Conservation (phyloP, 2,888 invertebrate species). For the Oscheius sp. region DNA sequence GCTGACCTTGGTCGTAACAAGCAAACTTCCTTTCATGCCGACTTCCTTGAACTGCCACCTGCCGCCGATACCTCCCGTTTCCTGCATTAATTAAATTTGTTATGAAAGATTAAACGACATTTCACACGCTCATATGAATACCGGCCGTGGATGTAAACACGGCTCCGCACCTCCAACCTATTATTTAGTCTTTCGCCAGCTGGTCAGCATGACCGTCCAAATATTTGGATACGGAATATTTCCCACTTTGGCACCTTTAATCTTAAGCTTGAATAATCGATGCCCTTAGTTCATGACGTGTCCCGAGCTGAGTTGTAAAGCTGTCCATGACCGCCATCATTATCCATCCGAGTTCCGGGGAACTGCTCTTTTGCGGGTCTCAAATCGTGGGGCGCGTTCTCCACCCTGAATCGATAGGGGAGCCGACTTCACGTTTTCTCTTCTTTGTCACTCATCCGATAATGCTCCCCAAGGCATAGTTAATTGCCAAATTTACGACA, state of each 20-base stretch:
- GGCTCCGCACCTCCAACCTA: slow-evolving; percentile 20
- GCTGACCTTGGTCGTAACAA: slow-evolving; percentile 33
- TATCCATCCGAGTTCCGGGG: slow-evolving; percentile 17
- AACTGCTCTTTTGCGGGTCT: not conserved
- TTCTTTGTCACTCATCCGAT: slow-evolving; percentile 32
- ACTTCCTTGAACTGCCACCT: not conserved
- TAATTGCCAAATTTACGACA: slow-evolving; percentile 24
- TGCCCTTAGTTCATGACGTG: not conserved
- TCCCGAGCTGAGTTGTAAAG: slow-evolving; percentile 4
- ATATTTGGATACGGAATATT: slow-evolving; percentile 26
- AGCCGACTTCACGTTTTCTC: slow-evolving; percentile 30
- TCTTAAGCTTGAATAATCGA: slow-evolving; percentile 15
- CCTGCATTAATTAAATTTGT: slow-evolving; percentile 15
- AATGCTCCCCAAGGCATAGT: slow-evolving; percentile 1
- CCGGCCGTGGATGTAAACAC: slow-evolving; percentile 18
- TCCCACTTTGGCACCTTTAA: slow-evolving; percentile 21
- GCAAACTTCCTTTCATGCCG: slow-evolving; percentile 28
- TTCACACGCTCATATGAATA: not conserved
- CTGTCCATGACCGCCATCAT: slow-evolving; percentile 12
- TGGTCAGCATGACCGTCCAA: slow-evolving; percentile 23
- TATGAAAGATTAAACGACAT: not conserved
- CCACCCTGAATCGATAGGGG: slow-evolving; percentile 32
- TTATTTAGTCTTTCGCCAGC: slow-evolving; percentile 33
- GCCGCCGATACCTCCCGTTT: not conserved
- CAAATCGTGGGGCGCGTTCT: slow-evolving; percentile 26